Percentiles rank a stretch among this genome's conserved stretches.
Evolutionary conservation across 2,888 invertebrate genomes (phyloP).

Genomic region (Torymus tubicola): DNA sequence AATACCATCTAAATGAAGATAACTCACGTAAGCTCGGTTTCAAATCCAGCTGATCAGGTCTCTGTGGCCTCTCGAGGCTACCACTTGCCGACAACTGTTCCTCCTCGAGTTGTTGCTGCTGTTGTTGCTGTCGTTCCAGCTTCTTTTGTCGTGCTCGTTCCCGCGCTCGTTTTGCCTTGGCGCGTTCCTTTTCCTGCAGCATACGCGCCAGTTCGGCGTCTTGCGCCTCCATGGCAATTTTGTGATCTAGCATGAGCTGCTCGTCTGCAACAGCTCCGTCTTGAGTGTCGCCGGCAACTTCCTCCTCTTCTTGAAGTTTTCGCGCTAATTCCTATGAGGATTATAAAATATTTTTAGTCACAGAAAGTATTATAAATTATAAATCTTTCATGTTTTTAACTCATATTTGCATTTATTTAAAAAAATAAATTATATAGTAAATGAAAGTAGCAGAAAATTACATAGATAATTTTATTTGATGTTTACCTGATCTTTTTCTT

Average conservation of each 20-base stretch:
- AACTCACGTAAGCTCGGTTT: conserved; percentile 59
- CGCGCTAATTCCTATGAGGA: conserved; percentile 82
- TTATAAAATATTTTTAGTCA: conserved; percentile 33
- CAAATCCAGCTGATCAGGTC: conserved; percentile 73
- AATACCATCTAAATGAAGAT: not conserved
- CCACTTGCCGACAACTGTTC: conserved; percentile 66
- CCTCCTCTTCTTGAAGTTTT: conserved; percentile 86
- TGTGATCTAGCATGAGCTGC: conserved; percentile 78
- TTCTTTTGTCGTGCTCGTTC: conserved; percentile 80
- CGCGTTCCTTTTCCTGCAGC: conserved; percentile 86
- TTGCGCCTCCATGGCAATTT: conserved; percentile 87
- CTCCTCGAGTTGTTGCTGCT: conserved; percentile 76
- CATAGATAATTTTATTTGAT: too few relatives aligned
- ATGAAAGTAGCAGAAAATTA: too few relatives aligned
- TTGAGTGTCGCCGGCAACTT: conserved; percentile 79
- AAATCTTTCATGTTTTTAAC: too few relatives aligned
- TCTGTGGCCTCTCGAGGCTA: conserved; percentile 68
- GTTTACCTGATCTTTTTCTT: conserved; percentile 84
- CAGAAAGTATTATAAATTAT: too few relatives aligned
- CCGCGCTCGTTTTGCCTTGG: conserved; percentile 83
- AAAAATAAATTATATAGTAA: too few relatives aligned
- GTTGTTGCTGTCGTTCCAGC: conserved; percentile 78
- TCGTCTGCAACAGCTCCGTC: conserved; percentile 71
- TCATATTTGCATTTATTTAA: too few relatives aligned
- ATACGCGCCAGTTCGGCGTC: conserved; percentile 87